These are phyloP conservation scores for Bettongia penicillata DNA, from an alignment of 2,113 vertebrate genomes.

Conservation along the genomic window DNA sequence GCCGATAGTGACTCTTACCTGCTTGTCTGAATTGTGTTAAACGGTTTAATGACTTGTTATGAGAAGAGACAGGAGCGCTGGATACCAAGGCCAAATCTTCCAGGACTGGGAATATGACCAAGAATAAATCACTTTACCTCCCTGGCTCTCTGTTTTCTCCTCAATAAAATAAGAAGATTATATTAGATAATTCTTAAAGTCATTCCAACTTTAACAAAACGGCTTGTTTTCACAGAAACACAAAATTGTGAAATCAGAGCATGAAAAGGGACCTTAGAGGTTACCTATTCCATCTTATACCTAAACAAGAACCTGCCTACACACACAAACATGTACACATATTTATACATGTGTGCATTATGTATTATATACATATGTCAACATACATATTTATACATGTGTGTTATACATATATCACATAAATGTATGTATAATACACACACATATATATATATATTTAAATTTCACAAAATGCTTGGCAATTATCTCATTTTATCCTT, in stretches of 20 bases:
- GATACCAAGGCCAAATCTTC: background rate
- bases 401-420: no score
- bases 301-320: background rate
- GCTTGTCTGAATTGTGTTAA: slow-evolving; percentile 22
- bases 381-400: no score
- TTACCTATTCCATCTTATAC: background rate
- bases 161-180: background rate
- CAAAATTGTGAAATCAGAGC: background rate
- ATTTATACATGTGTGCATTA: background rate
- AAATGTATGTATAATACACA: no score
- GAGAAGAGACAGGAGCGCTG: background rate
- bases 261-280: background rate
- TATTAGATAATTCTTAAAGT: background rate
- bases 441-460: no score
- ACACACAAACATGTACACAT: background rate
- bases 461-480: background rate
- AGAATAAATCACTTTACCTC: background rate
- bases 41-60: slow-evolving; percentile 9
- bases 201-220: background rate
- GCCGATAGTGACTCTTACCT: background rate
- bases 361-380: no score
- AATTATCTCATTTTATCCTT: background rate
- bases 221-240: background rate
- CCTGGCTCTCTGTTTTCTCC: background rate
- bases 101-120: background rate